phyloP scores from a whole-genome alignment of 1,140 invertebrate genomes.

The Periplaneta americana region DNA sequence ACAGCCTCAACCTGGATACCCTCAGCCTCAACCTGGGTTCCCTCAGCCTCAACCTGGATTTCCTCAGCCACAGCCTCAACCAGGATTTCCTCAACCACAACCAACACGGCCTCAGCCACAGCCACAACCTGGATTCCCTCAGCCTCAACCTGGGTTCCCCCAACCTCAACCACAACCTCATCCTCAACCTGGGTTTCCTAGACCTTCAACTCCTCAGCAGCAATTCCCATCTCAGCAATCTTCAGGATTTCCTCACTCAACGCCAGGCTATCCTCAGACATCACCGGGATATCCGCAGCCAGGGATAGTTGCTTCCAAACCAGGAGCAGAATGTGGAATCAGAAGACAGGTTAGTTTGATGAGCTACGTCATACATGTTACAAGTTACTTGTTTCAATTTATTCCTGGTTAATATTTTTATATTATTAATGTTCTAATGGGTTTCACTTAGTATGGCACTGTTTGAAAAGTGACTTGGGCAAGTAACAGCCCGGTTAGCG shows the following conservation, averaged over 20 bases:
- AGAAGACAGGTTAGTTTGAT: slow-evolving; percentile 4
- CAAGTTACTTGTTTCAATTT: too few relatives aligned
- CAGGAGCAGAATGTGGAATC: slow-evolving; percentile 19
- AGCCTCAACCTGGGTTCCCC: slow-evolving; percentile 13
- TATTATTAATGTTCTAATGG: too few relatives aligned
- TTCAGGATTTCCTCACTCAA: background rate
- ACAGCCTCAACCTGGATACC: background rate
- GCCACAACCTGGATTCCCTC: slow-evolving; percentile 13
- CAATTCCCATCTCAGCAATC: slow-evolving; percentile 13
- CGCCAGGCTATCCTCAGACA: slow-evolving; percentile 3
- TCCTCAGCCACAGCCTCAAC: background rate
- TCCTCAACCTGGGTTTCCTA: background rate
- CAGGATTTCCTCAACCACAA: background rate
- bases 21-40: background rate
- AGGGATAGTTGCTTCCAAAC: too few relatives aligned
- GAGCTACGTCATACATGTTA: too few relatives aligned
- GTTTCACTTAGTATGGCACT: too few relatives aligned
- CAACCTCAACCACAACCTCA: slow-evolving; percentile 15
- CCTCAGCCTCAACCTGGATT: background rate
- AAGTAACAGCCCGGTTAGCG: too few relatives aligned
- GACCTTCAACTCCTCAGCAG: slow-evolving; percentile 16
- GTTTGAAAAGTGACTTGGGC: too few relatives aligned
- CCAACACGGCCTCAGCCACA: background rate
- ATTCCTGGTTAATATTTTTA: too few relatives aligned
- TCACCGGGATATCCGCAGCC: slow-evolving; percentile 2